Conservation (phyloP, 2,888 invertebrate species). For the Zygothrica quintamaculata region DNA sequence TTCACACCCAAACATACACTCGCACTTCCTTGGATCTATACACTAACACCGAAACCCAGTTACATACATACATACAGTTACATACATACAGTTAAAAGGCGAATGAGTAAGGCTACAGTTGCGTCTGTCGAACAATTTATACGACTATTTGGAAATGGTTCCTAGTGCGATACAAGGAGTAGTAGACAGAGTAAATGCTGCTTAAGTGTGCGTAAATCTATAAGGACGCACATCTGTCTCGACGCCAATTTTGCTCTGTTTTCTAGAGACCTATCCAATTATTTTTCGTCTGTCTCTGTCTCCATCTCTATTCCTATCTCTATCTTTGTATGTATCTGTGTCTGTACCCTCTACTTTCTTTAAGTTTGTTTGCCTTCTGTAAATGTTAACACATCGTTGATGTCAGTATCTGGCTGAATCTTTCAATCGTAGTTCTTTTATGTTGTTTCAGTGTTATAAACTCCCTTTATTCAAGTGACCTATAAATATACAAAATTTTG, state of each 20-base stretch:
- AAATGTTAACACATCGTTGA: conserved; percentile 66
- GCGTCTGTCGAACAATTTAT: conserved; percentile 54
- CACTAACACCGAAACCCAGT: background rate
- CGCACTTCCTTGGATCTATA: no score
- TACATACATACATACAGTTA: conserved; percentile 10
- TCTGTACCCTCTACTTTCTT: conserved; percentile 29
- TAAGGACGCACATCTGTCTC: conserved; percentile 46
- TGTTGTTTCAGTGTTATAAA: conserved; percentile 33
- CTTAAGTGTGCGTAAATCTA: conserved; percentile 72
- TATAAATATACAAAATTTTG: background rate
- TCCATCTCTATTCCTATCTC: conserved; percentile 28
- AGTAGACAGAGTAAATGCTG: conserved; percentile 59
- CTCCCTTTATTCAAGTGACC: conserved; percentile 33
- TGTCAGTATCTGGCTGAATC: conserved; percentile 13
- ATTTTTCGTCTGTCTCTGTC: conserved; percentile 40
- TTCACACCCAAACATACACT: conserved; percentile 59
- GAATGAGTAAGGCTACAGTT: conserved; percentile 48
- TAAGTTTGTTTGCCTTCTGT: conserved; percentile 30
- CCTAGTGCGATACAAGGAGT: background rate
- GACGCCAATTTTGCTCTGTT: conserved; percentile 6
- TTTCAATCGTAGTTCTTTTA: conserved; percentile 39
- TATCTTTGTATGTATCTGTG: conserved; percentile 26
- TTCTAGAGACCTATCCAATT: conserved; percentile 43
- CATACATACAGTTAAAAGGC: conserved; percentile 10
- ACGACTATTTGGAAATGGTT: conserved; percentile 50